Percentiles rank a stretch among this genome's conserved stretches.
phyloP scores from a whole-genome alignment of 1,140 invertebrate species.

The Hylaeus volcanicus region DNA sequence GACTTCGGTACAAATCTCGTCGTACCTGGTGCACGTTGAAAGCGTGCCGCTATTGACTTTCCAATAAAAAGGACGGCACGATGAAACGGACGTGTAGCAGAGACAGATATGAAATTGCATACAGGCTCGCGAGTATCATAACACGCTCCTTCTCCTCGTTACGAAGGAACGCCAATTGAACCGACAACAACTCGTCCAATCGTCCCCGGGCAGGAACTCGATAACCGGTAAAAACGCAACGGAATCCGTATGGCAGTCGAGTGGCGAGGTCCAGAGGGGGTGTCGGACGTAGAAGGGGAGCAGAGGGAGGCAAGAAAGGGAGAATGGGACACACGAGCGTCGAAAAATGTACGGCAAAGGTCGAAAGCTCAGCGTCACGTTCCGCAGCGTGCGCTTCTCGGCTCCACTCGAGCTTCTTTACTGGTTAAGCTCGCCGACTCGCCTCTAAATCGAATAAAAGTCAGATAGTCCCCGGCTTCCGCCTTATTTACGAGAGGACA shows the following conservation, averaged over 20 bases:
- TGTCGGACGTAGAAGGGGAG: background rate
- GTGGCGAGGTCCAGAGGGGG: background rate
- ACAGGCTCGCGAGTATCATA: constrained; percentile 38
- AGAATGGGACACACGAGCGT: background rate
- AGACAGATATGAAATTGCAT: constrained; percentile 36
- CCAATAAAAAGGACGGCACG: constrained; percentile 18
- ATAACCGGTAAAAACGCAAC: constrained; percentile 32
- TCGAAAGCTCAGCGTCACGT: constrained; percentile 34
- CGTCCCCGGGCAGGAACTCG: constrained; percentile 6
- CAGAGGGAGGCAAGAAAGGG: background rate
- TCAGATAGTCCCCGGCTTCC: constrained; percentile 55
- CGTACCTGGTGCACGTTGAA: background rate
- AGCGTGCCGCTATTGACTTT: constrained; percentile 7
- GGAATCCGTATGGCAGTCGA: constrained; percentile 2
- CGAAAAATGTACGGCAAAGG: constrained; percentile 36
- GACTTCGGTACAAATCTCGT: background rate
- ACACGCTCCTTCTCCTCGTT: constrained; percentile 40
- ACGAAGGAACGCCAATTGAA: constrained; percentile 38
- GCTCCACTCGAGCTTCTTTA: constrained; percentile 44
- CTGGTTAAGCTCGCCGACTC: constrained; percentile 56
- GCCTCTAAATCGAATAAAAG: constrained; percentile 74
- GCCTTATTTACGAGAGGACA: constrained; percentile 64
- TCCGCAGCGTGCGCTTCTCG: constrained; percentile 32
- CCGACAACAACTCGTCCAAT: constrained; percentile 39
- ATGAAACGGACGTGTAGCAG: background rate